Evolutionary conservation across 92 coral and sea anemone species (phyloP).

Genomic region (Plumapathes pennacea): DNA sequence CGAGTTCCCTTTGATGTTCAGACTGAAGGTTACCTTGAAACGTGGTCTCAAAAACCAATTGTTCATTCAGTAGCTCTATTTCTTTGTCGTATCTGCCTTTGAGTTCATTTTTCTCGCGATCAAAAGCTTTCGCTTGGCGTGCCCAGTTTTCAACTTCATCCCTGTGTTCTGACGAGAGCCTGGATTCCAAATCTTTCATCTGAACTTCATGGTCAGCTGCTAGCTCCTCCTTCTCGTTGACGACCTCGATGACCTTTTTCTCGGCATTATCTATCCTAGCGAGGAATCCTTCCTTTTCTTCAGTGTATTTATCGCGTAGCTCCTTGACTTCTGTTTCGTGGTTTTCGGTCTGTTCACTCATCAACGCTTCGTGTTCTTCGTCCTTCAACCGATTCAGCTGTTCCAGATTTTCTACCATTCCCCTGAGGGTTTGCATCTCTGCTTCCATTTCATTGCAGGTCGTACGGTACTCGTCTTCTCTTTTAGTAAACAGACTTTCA

Average conservation of each 20-base stretch:
- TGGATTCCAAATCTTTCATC: slow-evolving; percentile 19
- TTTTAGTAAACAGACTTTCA: slow-evolving; percentile 67
- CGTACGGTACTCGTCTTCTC: slow-evolving; percentile 70
- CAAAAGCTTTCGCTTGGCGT: slow-evolving; percentile 16
- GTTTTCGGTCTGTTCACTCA: slow-evolving; percentile 66
- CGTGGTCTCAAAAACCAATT: slow-evolving; percentile 64
- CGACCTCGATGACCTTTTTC: slow-evolving; percentile 30
- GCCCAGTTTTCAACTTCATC: slow-evolving; percentile 39
- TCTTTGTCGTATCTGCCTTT: slow-evolving; percentile 72
- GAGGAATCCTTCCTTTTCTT: slow-evolving; percentile 27
- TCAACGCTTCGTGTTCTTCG: slow-evolving; percentile 65
- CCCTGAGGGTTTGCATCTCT: slow-evolving; percentile 78
- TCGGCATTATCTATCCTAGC: slow-evolving; percentile 7
- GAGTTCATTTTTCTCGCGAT: slow-evolving; percentile 28
- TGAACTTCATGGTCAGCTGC: slow-evolving; percentile 31
- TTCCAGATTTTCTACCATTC: slow-evolving; percentile 85
- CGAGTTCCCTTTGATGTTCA: slow-evolving; percentile 64
- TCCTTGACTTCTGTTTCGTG: slow-evolving; percentile 51
- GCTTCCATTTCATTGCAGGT: slow-evolving; percentile 69
- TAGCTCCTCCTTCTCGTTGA: slow-evolving; percentile 16
- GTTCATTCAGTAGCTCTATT: slow-evolving; percentile 61
- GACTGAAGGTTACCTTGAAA: slow-evolving; percentile 76
- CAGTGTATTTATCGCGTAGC: slow-evolving; percentile 44
- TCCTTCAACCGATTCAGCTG: slow-evolving; percentile 78
- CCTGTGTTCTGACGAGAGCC: slow-evolving; percentile 5